Base-by-base conservation (phyloP, 2,797 vertebrate species). In the Eulemur albifrons region DNA sequence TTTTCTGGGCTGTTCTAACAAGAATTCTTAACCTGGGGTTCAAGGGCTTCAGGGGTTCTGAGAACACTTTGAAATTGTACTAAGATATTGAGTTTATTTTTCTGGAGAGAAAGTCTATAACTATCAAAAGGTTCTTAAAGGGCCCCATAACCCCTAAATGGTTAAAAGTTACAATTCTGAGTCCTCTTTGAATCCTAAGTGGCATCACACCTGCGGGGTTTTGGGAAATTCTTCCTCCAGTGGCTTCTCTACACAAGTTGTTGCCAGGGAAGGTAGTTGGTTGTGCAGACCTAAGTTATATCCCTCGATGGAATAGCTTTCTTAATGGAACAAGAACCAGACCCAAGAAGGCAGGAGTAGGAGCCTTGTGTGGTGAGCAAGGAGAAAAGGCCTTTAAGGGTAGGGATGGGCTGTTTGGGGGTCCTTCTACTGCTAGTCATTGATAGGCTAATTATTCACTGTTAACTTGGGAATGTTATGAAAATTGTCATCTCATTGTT, bases 111-210 rank as follows among this genome's bases (percentile, higher is more conserved):
- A 40, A 43, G n/a, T 59, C n/a, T 18, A 0, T 83, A 70, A 48
- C 80, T 79, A 35, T 67, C 50, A 40, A 43, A 88, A 93, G n/a
- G 61, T n/a, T 81, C 70, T 83, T 63, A 21, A 77, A 86, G 54
- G 50, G 59, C 27, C 40, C 40, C 25, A 9, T 75, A 54, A 45
- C 20, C 12, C 43, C 84, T 32, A n/a, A 15, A 25, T 50, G 38
- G 43, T 86, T 82, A 54, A 85, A 93, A 88, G 40, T 65, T 83
- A 83, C n/a, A 45, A 21, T 94, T 92, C 43, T 52, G 75, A 95
- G 43, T 5, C 35, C 73, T 90, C 61, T 95, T 91, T 79, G 85
- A 70, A 75, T 93, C 43, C 45, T 88, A 84, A 82, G 48, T 27
- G 32, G 32, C 8, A 32, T 40, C 89, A 94, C 70, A 88, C 88